Evolutionary conservation across 2,888 invertebrate genomes (phyloP).

Genomic region (Xestia rhomboidea): DNA sequence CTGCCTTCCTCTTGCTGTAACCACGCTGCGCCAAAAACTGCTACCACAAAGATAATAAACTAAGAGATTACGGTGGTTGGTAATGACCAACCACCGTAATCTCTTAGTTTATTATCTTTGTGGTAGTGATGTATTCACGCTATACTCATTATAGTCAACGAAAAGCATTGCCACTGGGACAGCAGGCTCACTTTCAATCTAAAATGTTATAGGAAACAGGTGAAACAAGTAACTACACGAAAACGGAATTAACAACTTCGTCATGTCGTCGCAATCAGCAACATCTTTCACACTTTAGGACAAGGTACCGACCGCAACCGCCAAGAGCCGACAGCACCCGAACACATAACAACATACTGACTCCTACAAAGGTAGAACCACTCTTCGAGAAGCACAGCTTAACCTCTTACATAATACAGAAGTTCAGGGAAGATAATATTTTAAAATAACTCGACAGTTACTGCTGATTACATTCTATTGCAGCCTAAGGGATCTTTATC

Average conservation of each 20-base stretch:
- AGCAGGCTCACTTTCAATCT: neutral
- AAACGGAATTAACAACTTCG: neutral
- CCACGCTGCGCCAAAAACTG: too few relatives aligned
- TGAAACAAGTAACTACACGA: neutral
- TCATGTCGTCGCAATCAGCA: neutral
- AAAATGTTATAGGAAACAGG: neutral
- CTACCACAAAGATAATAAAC: too few relatives aligned
- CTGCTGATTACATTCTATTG: neutral
- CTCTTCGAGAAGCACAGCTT: neutral
- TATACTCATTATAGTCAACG: neutral
- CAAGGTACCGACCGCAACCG: neutral
- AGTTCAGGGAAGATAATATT: neutral
- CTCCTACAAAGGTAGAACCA: constrained; percentile 6
- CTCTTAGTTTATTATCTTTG: constrained; percentile 5
- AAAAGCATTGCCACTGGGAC: neutral
- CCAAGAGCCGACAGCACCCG: neutral
- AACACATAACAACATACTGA: constrained; percentile 9
- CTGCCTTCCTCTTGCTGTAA: neutral
- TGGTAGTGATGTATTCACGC: neutral
- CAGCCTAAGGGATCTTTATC: neutral
- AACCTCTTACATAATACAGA: neutral
- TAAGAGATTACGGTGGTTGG: too few relatives aligned
- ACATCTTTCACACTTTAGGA: neutral
- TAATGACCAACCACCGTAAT: constrained; percentile 1
- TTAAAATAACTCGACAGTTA: neutral